Percentiles rank a stretch among this genome's conserved stretches.
Evolutionary conservation across 1,140 invertebrate species (phyloP).

Genomic region (Caenorhabditis inopinata): DNA sequence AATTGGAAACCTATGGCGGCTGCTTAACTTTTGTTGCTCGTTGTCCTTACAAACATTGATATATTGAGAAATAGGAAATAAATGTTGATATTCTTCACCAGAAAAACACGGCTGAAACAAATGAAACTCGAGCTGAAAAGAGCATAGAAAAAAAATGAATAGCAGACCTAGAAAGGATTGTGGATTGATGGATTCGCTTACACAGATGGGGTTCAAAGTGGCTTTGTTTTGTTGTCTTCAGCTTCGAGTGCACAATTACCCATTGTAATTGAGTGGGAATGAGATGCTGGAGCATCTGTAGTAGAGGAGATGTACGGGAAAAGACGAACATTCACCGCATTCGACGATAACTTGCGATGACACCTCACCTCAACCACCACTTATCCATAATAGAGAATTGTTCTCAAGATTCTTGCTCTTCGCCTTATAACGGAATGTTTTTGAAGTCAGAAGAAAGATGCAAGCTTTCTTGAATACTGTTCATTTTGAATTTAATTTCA

Average conservation of each 20-base stretch:
- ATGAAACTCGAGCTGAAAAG: neutral
- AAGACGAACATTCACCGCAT: neutral
- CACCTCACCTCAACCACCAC: neutral
- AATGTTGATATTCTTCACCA: no score
- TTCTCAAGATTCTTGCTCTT: neutral
- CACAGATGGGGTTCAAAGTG: conserved; percentile 36
- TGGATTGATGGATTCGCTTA: conserved; percentile 11
- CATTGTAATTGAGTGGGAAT: conserved; percentile 49
- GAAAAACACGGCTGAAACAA: neutral
- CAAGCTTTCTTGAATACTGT: no score
- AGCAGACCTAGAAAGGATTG: conserved; percentile 5
- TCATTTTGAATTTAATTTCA: no score
- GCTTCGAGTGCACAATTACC: conserved; percentile 46
- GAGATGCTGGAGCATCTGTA: conserved; percentile 18
- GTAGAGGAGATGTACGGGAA: neutral
- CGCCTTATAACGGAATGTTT: no score
- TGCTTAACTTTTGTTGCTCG: neutral
- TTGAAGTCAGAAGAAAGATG: no score
- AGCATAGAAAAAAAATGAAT: neutral
- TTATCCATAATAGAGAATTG: conserved; percentile 35
- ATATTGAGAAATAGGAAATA: neutral
- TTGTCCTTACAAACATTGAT: no score
- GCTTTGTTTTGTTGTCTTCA: conserved; percentile 44
- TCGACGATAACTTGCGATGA: conserved; percentile 1
- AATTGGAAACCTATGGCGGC: neutral